Evolutionary conservation across 2,113 vertebrate genomes (phyloP).

Genomic region (Meleagris gallopavo): DNA sequence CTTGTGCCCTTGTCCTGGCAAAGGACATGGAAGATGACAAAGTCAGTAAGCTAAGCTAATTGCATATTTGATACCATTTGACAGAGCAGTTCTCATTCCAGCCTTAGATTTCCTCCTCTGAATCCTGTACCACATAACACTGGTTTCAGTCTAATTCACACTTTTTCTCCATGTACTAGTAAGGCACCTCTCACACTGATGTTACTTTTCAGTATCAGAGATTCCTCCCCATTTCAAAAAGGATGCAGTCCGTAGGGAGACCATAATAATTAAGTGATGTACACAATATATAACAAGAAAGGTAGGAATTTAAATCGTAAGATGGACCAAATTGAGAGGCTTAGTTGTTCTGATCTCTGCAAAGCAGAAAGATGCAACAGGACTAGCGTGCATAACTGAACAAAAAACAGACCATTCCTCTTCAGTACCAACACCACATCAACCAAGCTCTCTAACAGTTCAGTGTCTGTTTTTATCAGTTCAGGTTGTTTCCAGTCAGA

Average conservation of each 20-base stretch:
- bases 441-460: neutral
- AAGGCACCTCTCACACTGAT: neutral
- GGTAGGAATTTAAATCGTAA: neutral
- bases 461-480: neutral
- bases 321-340: neutral
- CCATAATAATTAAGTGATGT: neutral
- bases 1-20: neutral
- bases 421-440: fast-evolving
- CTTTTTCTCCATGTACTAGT: neutral
- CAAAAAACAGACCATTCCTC: neutral
- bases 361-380: neutral
- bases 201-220: neutral
- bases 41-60: neutral
- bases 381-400: neutral
- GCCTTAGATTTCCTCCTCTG: neutral
- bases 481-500: fast-evolving
- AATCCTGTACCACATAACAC: neutral
- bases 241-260: neutral
- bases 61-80: neutral
- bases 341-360: neutral
- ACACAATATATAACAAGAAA: neutral
- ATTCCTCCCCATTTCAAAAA: neutral
- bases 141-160: neutral
- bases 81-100: neutral
- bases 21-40: neutral